Evolutionary conservation across 2,888 invertebrate genomes (phyloP), one percentile per base, ranked within the genome.

Genomic region (Hemaris fuciformis): DNA sequence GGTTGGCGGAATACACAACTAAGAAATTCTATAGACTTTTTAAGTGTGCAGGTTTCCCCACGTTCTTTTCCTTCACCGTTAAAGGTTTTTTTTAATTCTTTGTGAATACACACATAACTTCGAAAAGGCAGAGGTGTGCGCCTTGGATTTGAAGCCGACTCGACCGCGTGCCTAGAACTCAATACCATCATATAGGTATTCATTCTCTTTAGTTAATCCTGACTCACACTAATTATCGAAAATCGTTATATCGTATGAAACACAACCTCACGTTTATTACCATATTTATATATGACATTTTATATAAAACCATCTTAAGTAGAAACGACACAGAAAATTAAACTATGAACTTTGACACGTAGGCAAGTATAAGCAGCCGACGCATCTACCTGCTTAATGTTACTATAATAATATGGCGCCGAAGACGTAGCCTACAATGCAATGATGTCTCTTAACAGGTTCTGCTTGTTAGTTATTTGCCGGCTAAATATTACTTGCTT

Each of bases 321-420:
- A 59, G 13, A 59, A 34, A 45, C 38, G 41, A 57, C 38, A 41
- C 27, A 38, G 68, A 72, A 68, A 69, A 67, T 62, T 76, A 71
- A 79, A 74, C 74, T 76, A 53, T 81, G 81, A 79, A 75, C 83
- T 81, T 79, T 79, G 72, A 69, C 73, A 68, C 65, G 60, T 31
- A 62, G 58, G 62, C 46, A 59, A 53, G 56, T 62, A 61, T 42
- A 43, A 59, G 45, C 59, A 59, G 46, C 7, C 15, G 10, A 41
- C 10, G 10, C 18, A 31, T 18, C 10, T 45, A 61, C 43, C 66
- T 63, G 64, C 61, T 68, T 65, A 71, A 71, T 69, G 71, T 66
- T 75, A 74, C 70, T 66, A 62, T 65, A 46, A 62, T 65, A 53
- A 57, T 62, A 59, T 62, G 72, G 68, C 69, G 66, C 70, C 67